Evolutionary conservation across 2,888 invertebrate species (phyloP), one percentile per base, ranked within the genome.

Genomic region (Lysandra bellargus): DNA sequence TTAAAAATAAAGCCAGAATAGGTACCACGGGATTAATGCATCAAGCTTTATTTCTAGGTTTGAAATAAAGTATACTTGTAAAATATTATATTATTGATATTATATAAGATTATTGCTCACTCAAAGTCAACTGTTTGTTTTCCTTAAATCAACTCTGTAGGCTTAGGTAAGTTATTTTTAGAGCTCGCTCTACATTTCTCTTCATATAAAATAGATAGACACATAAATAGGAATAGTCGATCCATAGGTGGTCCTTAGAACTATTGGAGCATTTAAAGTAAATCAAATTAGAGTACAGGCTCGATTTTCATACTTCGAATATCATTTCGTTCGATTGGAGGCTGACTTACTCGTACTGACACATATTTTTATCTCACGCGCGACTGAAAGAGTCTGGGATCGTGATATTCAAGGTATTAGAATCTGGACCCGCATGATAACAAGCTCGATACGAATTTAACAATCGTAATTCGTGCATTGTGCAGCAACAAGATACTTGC

Each of bases 391-490:
- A 53, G 3, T 4, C 53, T 2, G 53, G 3, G 14, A 53, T 14
- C 53, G 57, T 57, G 0, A 17, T 14, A 57, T 57, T 57, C 57
- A 4, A 57, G 1, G 17, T 57, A 57, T 57, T 57, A 17, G 17
- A 57, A 57, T 57, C 30, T 12, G 12, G 6, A 0, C 5, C 23
- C 4, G 1, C 23, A 64, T 12, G 23, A 5, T 33, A 37, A 69
- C 33, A 14, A 69, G 33, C 33, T 33, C 4, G 1, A 69, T 69
- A 69, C 14, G 37, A 69, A 14, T 69, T 69, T 69, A 69, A 69
- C 69, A 69, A 75, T 23, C 75, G 30, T 53, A 33, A 76, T 7
- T 33, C 76, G 33, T 76, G 53, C 76, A 76, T 76, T 76, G 49
- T 53, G 49, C 53, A 76, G 53, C 49, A 33, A 57, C 49, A 57